These are phyloP conservation scores for Otus sunia DNA, from an alignment of 2,113 vertebrate species.

Conservation along the genomic window DNA sequence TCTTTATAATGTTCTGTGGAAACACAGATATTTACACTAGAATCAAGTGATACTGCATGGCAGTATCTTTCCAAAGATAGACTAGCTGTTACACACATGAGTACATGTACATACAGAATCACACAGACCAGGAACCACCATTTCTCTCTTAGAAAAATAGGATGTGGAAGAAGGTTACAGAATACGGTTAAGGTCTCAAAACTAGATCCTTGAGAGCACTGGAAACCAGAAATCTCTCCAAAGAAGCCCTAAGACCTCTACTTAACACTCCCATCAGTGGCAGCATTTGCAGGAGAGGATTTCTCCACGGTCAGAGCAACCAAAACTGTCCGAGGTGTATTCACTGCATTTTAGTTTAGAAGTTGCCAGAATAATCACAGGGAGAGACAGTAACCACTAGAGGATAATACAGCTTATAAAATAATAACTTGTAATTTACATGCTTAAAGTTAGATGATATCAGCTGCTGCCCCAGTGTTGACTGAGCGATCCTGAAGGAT, in stretches of 20 bases:
- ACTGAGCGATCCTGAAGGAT: not conserved
- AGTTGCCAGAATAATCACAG: not conserved
- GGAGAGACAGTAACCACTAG: not conserved
- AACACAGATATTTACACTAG: not conserved
- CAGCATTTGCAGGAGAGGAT: not conserved
- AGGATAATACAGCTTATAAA: not conserved
- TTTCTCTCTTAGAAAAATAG: not conserved
- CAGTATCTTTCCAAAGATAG: not conserved
- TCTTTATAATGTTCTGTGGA: not conserved
- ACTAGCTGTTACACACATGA: fast-evolving
- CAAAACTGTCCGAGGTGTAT: not conserved
- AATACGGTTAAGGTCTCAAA: not conserved
- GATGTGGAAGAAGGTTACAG: not conserved
- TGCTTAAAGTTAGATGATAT: not conserved
- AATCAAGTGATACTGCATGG: not conserved
- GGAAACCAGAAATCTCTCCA: not conserved
- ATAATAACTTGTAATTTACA: not conserved
- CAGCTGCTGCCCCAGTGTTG: not conserved
- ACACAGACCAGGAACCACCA: not conserved
- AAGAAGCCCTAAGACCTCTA: not conserved
- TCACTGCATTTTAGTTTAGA: not conserved
- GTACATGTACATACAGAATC: not conserved
- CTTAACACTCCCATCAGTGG: not conserved
- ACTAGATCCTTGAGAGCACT: not conserved
- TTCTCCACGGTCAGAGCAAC: not conserved